phyloP scores from a whole-genome alignment of 2,797 vertebrate species.

The Jordanella pulchra region DNA sequence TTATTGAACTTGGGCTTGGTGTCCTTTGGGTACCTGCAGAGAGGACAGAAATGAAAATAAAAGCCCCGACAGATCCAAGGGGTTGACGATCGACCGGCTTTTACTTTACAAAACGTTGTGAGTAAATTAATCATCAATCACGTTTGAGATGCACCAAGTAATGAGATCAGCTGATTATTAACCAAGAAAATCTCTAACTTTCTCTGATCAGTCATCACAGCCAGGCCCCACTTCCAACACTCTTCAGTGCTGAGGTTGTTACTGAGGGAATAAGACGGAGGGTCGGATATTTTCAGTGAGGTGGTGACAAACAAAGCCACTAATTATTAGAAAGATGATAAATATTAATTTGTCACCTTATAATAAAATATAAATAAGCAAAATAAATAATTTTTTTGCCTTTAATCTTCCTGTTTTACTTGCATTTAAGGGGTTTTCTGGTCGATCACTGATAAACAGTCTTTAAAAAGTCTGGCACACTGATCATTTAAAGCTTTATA shows the following conservation, averaged over 20 bases:
- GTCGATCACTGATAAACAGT: too few relatives aligned
- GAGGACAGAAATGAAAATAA: conserved; percentile 7
- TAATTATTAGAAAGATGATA: background rate
- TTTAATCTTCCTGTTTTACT: too few relatives aligned
- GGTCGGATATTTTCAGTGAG: background rate
- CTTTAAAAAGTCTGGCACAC: too few relatives aligned
- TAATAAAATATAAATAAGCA: background rate
- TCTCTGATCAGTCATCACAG: background rate
- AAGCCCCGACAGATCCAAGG: background rate
- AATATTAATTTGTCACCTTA: background rate
- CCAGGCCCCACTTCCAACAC: background rate
- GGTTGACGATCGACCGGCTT: background rate
- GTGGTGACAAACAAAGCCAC: background rate
- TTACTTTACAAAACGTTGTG: background rate
- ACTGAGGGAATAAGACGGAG: background rate
- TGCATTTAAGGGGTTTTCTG: too few relatives aligned
- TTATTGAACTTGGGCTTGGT: conserved; percentile 83
- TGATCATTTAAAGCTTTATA: too few relatives aligned
- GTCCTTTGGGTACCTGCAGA: conserved; percentile 90
- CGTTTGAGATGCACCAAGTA: background rate
- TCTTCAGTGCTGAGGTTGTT: background rate
- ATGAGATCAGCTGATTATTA: background rate
- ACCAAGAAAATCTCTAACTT: too few relatives aligned
- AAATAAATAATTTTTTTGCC: background rate
- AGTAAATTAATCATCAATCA: background rate